Evolutionary conservation across 1,140 invertebrate genomes (phyloP), one percentile per base, ranked within the genome.

Genomic region (Calosoma granatense): DNA sequence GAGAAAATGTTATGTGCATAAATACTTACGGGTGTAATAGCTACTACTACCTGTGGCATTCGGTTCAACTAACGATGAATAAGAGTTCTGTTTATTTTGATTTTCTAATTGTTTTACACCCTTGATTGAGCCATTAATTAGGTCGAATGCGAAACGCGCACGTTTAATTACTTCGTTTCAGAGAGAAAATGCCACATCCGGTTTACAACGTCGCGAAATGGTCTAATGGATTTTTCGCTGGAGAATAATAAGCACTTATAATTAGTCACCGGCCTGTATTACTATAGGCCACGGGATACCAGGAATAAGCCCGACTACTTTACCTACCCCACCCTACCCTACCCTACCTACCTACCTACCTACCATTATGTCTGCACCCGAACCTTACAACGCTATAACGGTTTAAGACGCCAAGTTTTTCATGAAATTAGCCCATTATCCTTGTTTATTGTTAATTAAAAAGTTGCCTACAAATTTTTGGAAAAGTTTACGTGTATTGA

Each of bases 211-310:
- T 30, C 14, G 26, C 14, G 4, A 30, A 30, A 30, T 30, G 26
- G 4, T 30, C 26, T 30, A 56, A 59, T 59, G 52, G 55, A 59
- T 59, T 59, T 59, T 59, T 59, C 54, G 21, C 51, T 41, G 30
- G 51, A 56, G 58, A 57, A 56, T 59, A 57, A 57, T 57, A 59
- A 59, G 58, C 55, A 51, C 36, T 19, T 14, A 23, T 58, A 58
- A 58, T 58, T 58, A 54, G 14, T 56, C 22, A 56, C 4, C 6
- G 4, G 26, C 4, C 26, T 4, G 14, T n/a, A n/a, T n/a, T n/a
- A n/a, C n/a, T n/a, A n/a, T n/a, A n/a, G n/a, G n/a, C n/a, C n/a
- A n/a, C n/a, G n/a, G n/a, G n/a, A n/a, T n/a, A n/a, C n/a, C n/a
- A n/a, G n/a, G n/a, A n/a, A n/a, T n/a, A n/a, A n/a, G n/a, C n/a